Evolutionary conservation across 2,797 vertebrate genomes (phyloP), one percentile per base, ranked within the genome.

Genomic region (Geotrypetes seraphini): DNA sequence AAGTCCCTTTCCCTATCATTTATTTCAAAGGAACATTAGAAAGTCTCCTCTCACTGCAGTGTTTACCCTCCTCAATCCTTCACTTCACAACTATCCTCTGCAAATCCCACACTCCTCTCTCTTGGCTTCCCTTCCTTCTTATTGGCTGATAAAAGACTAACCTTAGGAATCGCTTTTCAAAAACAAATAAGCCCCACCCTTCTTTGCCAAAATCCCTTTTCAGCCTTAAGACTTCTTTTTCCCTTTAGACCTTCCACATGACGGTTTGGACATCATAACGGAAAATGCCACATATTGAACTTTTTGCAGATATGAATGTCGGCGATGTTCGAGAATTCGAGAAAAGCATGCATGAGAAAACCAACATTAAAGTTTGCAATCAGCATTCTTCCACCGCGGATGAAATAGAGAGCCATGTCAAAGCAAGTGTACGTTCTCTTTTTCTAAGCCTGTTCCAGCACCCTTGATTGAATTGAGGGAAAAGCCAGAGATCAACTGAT

Each of bases 311-410:
- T 95, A 97, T 97, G 94, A 85, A 86, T 81, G 87, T 94, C 87
- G 94, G 95, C 73, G 94, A 98, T 77, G 93, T 97, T 72, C 91
- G 92, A 73, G 76, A 93, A 71, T 98, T 89, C 80, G 92, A 97
- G 88, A 92, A 74, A 87, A 85, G 88, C 82, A 98, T 96, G 92
- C 89, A 98, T 84, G 92, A 91, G 86, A 87, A 97, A 94, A 98
- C 92, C 85, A 98, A 98, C 90, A 91, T 94, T 86, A 97, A 96
- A 89, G 91, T 98, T 87, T 95, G 91, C 86, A 81, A 79, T 81
- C 90, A 92, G 65, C 88, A 89, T 83, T 86, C 91, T 81, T 84
- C 91, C 81, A 70, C 91, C 79, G 77, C 86, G 86, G 90, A 89
- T 89, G 91, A 85, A 82, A 88, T 93, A 90, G 81, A 87, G 77